Evolutionary conservation across 30 jellyfish, hydroid and myxozoan genomes (phyloP).

Genomic region (Clytia hemisphaerica): DNA sequence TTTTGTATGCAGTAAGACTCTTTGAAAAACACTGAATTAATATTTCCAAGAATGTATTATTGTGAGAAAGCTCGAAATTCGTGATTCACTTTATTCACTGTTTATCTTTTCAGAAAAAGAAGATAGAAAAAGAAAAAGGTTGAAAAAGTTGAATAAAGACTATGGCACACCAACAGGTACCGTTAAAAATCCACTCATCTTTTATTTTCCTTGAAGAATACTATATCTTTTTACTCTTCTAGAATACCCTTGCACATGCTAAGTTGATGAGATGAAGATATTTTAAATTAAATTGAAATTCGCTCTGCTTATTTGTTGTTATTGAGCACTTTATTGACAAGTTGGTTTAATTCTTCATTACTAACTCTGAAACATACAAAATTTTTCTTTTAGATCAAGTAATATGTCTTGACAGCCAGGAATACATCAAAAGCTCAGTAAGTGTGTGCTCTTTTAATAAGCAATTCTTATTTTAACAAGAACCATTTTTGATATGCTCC

Average conservation of each 20-base stretch:
- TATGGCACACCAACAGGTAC: conserved; percentile 10
- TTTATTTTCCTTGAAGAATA: background rate
- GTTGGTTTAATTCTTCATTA: too few relatives aligned
- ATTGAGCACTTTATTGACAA: too few relatives aligned
- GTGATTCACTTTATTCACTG: too few relatives aligned
- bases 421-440: conserved; percentile 27
- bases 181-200: background rate
- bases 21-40: background rate
- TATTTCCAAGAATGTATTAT: background rate
- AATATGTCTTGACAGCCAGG: conserved; percentile 30
- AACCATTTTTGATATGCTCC: background rate
- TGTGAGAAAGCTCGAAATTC: too few relatives aligned
- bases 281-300: background rate
- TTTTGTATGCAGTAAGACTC: background rate
- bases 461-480: background rate
- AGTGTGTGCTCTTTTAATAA: background rate
- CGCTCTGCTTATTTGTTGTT: background rate
- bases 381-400: conserved; percentile 3
- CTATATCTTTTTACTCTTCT: too few relatives aligned
- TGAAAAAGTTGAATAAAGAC: conserved; percentile 12
- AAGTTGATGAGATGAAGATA: too few relatives aligned
- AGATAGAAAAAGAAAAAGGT: conserved; percentile 9
- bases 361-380: background rate
- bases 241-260: too few relatives aligned
- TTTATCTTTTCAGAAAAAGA: conserved; percentile 15